phyloP scores from a whole-genome alignment of 2,797 vertebrate genomes.

The Silurus aristotelis region DNA sequence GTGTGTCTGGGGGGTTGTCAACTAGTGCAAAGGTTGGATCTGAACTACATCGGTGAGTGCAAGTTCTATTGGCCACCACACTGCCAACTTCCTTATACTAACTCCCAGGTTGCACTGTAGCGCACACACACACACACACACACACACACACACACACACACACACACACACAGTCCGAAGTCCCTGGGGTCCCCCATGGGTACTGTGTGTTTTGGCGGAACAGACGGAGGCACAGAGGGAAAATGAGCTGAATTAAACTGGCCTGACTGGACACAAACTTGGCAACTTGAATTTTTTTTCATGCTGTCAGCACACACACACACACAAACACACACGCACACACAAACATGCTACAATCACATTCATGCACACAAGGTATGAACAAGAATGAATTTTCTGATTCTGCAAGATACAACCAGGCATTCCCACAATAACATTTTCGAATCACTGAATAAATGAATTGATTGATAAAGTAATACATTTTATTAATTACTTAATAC shows the following conservation, averaged over 20 bases:
- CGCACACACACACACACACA: constrained; percentile 26
- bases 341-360: constrained; percentile 28
- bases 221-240: constrained; percentile 42
- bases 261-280: constrained; percentile 46
- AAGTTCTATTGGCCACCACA: constrained; percentile 23
- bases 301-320: constrained; percentile 38
- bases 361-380: not conserved
- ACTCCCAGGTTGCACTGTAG: constrained; percentile 9
- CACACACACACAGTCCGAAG: not conserved
- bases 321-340: constrained; percentile 8
- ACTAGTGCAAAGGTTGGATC: constrained; percentile 8
- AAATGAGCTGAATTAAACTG: constrained; percentile 46
- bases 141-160: not conserved
- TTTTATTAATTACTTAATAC: not conserved
- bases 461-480: too few species aligned
- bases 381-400: not conserved
- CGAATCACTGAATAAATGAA: too few species aligned
- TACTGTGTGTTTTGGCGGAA: constrained; percentile 40
- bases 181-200: constrained; percentile 15
- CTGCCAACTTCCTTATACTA: constrained; percentile 7
- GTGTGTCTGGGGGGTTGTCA: constrained; percentile 32
- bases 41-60: constrained; percentile 12
- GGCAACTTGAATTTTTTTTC: constrained; percentile 4
- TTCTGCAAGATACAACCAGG: too few species aligned
- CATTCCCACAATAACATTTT: too few species aligned